Conservation (phyloP, 2,888 invertebrate genomes). For the Pyrrhia umbra region DNA sequence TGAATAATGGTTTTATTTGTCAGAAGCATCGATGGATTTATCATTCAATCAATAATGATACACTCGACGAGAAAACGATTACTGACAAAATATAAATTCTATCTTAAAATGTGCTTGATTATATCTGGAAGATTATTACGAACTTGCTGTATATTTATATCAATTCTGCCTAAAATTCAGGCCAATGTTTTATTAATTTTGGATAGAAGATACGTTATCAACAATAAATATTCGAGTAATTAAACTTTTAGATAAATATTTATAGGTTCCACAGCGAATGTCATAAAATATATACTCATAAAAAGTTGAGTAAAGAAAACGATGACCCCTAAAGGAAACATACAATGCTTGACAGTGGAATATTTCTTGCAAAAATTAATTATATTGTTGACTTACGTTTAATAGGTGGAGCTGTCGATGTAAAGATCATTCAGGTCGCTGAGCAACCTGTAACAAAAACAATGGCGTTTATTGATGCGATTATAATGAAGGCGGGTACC, state of each 20-base stretch:
- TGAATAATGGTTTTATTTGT: constrained; percentile 81
- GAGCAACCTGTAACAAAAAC: constrained; percentile 83
- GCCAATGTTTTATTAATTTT: constrained; percentile 75
- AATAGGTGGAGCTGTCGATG: constrained; percentile 82
- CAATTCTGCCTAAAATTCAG: constrained; percentile 68
- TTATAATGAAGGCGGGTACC: constrained; percentile 65
- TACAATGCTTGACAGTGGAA: constrained; percentile 64
- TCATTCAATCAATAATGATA: constrained; percentile 71
- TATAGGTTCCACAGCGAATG: constrained; percentile 31
- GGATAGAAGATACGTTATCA: constrained; percentile 71
- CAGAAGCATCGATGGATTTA: constrained; percentile 73
- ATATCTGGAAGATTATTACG: constrained; percentile 39
- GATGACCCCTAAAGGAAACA: constrained; percentile 68
- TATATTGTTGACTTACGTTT: constrained; percentile 80
- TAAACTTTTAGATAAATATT: constrained; percentile 46
- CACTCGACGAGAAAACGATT: constrained; percentile 55
- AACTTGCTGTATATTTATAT: constrained; percentile 62
- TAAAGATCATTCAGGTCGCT: constrained; percentile 84
- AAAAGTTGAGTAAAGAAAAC: constrained; percentile 66
- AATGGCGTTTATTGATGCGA: constrained; percentile 67
- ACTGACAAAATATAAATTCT: constrained; percentile 60
- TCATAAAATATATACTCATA: constrained; percentile 47
- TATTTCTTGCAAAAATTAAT: constrained; percentile 63
- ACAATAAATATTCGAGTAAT: constrained; percentile 63
- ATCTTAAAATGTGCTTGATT: constrained; percentile 48